Base-by-base conservation (phyloP, 2,113 vertebrate genomes). In the Spermophilus dauricus region DNA sequence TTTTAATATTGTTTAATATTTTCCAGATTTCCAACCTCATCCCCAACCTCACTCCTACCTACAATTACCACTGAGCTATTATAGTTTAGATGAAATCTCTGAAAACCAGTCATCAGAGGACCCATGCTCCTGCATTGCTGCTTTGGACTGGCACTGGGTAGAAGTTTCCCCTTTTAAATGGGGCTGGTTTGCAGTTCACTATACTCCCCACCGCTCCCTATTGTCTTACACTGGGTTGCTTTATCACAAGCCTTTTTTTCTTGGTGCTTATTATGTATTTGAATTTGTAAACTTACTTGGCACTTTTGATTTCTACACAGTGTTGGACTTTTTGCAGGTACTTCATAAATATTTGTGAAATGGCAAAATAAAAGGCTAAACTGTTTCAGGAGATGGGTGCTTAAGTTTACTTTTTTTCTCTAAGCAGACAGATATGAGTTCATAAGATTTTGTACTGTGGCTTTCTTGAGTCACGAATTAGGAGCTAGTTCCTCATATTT, bases 401-500 rank as follows among this genome's bases (percentile, higher is more conserved):
- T 73, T 94, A 70, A 76, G 48, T 58, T 75, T 4, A 13, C 61
- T 70, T 92, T 39, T 42, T 81, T 72, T 42, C 51, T 87, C 51
- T 90, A 77, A 93, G 86, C 87, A 87, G 61, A 51, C 89, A 96
- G 84, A 56, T 63, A 77, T 5, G 76, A 92, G 18, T 87, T 95
- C 42, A 56, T 39, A 77, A 70, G 69, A 34, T 65, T 82, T 91
- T 87, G 53, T 32, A 53, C 2, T 42, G 28, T 65, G 84, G 56
- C 17, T 94, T 94, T 76, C 53, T 65, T 45, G 11, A 65, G 80
- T 95, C 61, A 92, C 86, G 89, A 92, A 93, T 95, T 89, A 89
- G 11, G 90, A 97, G 20, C 58, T 51, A 34, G 92, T 88, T 96
- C 90, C 76, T 97, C 77, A 90, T 96, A 96, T 96, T 92, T 97